Conservation (phyloP, 37 sponge, comb jelly and placozoan species). For the Amphimedon queenslandica region DNA sequence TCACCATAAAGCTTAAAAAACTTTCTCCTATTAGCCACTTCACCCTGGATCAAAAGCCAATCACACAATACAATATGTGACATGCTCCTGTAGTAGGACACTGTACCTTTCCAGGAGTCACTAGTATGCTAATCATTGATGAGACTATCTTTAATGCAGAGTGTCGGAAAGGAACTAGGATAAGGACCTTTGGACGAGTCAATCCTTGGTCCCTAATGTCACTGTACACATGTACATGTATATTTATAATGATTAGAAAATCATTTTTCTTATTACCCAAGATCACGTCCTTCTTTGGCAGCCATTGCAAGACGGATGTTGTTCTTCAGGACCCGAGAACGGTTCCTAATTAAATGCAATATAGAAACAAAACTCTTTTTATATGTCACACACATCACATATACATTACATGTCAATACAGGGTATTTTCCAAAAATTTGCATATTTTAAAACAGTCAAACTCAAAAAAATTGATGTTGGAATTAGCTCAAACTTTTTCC, state of each 20-base stretch:
- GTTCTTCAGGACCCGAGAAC: conserved; percentile 78
- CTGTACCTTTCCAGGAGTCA: conserved; percentile 57
- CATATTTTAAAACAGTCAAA: too few relatives aligned
- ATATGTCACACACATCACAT: conserved; percentile 11
- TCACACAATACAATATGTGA: not conserved
- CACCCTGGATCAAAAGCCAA: conserved; percentile 56
- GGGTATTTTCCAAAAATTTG: too few relatives aligned
- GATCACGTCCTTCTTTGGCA: conserved; percentile 45
- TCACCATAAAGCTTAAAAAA: conserved; percentile 69
- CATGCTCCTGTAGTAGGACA: not conserved
- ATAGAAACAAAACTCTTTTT: not conserved
- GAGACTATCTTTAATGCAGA: conserved; percentile 63
- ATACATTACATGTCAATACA: too few relatives aligned
- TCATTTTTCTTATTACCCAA: conserved; percentile 27
- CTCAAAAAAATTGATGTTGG: too few relatives aligned
- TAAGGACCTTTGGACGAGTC: conserved; percentile 89
- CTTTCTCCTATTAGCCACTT: conserved; percentile 65
- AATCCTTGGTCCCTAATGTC: conserved; percentile 90
- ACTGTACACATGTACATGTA: conserved; percentile 6
- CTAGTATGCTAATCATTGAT: conserved; percentile 46
- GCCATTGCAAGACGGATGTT: conserved; percentile 52
- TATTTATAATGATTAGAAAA: not conserved
- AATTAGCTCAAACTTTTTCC: too few relatives aligned
- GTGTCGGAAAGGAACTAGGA: conserved; percentile 91
- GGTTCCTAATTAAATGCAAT: conserved; percentile 33